Percentiles rank a stretch among this genome's conserved stretches.
Evolutionary conservation across 2,888 invertebrate species (phyloP).

Genomic region (Rambutsinella grinnellia): DNA sequence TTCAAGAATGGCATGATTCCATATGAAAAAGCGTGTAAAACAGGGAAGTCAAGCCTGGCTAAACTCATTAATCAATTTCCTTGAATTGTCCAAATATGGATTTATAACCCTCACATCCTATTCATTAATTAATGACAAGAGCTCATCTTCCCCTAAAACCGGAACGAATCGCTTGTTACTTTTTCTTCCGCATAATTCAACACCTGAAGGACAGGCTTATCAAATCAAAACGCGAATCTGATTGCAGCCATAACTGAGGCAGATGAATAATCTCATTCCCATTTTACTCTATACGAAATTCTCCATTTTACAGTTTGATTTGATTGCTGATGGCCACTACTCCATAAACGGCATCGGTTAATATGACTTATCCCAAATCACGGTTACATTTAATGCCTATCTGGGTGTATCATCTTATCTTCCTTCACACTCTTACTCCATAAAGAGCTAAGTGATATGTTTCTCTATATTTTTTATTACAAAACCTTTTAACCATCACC

Average conservation of each 20-base stretch:
- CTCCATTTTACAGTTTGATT: too few relatives aligned
- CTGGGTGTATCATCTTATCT: not conserved
- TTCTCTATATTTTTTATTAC: too few relatives aligned
- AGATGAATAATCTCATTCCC: too few relatives aligned
- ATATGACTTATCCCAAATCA: not conserved
- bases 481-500: not conserved
- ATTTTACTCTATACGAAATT: too few relatives aligned
- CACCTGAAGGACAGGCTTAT: not conserved
- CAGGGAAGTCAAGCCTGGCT: too few relatives aligned
- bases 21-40: too few relatives aligned
- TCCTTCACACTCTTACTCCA: not conserved
- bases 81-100: too few relatives aligned
- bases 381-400: not conserved
- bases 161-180: not conserved
- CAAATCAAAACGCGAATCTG: not conserved
- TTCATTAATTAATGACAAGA: not conserved
- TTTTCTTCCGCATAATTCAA: not conserved
- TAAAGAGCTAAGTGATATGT: not conserved
- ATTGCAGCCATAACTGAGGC: not conserved
- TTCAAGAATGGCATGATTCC: too few relatives aligned
- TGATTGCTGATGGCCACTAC: not conserved
- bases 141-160: conserved; percentile 25
- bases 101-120: not conserved
- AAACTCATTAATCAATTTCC: too few relatives aligned
- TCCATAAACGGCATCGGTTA: not conserved